Conservation (phyloP, 1,140 invertebrate genomes). For the Heliconius hermathena region DNA sequence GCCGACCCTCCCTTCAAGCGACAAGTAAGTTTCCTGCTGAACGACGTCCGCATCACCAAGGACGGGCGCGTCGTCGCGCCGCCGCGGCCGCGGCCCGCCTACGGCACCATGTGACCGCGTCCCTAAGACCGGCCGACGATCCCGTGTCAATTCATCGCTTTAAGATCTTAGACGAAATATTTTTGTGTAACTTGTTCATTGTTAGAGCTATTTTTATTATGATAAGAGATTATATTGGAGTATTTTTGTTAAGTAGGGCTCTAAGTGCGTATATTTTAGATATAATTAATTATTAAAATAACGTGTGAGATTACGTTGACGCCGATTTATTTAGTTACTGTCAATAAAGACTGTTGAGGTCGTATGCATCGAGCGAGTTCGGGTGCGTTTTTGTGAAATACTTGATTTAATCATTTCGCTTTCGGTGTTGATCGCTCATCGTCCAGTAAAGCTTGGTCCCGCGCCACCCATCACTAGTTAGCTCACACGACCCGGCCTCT, state of each 20-base stretch:
- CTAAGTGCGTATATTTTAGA: slow-evolving; percentile 67
- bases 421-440: slow-evolving; percentile 76
- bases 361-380: slow-evolving; percentile 72
- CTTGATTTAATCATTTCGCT: slow-evolving; percentile 74
- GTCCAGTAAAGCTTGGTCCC: slow-evolving; percentile 67
- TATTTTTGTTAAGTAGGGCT: slow-evolving; percentile 78
- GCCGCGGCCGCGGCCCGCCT: slow-evolving; percentile 51
- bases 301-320: slow-evolving; percentile 68
- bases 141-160: slow-evolving; percentile 75
- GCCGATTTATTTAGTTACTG: slow-evolving; percentile 68
- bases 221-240: slow-evolving; percentile 75
- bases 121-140: slow-evolving; percentile 52
- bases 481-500: slow-evolving; percentile 69
- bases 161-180: slow-evolving; percentile 73
- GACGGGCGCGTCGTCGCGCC: slow-evolving; percentile 83
- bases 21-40: slow-evolving; percentile 91
- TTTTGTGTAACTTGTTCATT: slow-evolving; percentile 76
- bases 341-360: slow-evolving; percentile 77
- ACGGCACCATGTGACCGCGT: slow-evolving; percentile 72
- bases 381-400: slow-evolving; percentile 61
- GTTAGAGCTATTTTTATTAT: slow-evolving; percentile 77
- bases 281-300: slow-evolving; percentile 72
- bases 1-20: slow-evolving; percentile 86
- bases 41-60: slow-evolving; percentile 88
- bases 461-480: slow-evolving; percentile 70